Evolutionary conservation across 2,888 invertebrate species (phyloP).

Genomic region (Lagria hirta): DNA sequence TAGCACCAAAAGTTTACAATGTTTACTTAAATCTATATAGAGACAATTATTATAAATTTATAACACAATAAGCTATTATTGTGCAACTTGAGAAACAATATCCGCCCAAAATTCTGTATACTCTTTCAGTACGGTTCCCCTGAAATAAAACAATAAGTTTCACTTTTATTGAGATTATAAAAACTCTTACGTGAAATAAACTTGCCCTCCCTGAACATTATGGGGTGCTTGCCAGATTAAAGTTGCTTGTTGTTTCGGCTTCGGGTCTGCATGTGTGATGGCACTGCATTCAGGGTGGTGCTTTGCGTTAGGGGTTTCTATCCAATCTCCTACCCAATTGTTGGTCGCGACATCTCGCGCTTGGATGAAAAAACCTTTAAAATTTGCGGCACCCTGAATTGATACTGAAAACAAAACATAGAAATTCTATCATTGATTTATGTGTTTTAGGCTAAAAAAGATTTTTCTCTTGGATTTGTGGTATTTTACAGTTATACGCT

Average conservation of each 20-base stretch:
- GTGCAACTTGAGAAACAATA: slow-evolving; percentile 58
- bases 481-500: too few relatives aligned
- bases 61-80: slow-evolving; percentile 11
- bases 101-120: slow-evolving; percentile 77
- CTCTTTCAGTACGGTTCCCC: slow-evolving; percentile 74
- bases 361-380: slow-evolving; percentile 84
- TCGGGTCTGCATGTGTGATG: slow-evolving; percentile 76
- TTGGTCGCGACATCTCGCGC: slow-evolving; percentile 72
- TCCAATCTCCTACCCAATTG: slow-evolving; percentile 76
- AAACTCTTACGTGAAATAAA: slow-evolving; percentile 76
- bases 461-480: too few relatives aligned
- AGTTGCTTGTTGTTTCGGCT: slow-evolving; percentile 71
- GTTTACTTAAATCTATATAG: too few relatives aligned
- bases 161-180: background rate
- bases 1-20: too few relatives aligned
- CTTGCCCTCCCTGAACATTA: slow-evolving; percentile 63
- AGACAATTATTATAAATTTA: slow-evolving; percentile 1
- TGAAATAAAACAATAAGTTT: slow-evolving; percentile 54
- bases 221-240: slow-evolving; percentile 75
- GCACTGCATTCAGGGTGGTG: slow-evolving; percentile 77
- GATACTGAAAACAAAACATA: slow-evolving; percentile 37
- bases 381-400: slow-evolving; percentile 55
- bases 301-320: slow-evolving; percentile 72
- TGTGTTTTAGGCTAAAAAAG: too few relatives aligned
- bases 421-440: slow-evolving; percentile 1